A percentile compares a stretch with the other conserved stretches of the same genome.
Evolutionary conservation across 2,113 vertebrate genomes (phyloP).

Genomic region (Siniperca knerii): DNA sequence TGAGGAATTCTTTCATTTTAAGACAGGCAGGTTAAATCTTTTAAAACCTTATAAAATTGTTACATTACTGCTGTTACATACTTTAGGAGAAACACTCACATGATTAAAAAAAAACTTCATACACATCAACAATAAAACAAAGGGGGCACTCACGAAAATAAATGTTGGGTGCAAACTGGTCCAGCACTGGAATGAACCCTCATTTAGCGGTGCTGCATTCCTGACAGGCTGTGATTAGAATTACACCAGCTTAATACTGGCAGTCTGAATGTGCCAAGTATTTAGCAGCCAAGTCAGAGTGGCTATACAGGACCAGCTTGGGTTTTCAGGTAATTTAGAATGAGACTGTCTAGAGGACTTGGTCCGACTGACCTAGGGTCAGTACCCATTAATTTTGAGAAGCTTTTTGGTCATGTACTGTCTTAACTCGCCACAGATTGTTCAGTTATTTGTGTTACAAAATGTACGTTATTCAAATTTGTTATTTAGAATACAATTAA

Average conservation of each 20-base stretch:
- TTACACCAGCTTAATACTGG: background rate
- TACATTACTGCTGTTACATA: background rate
- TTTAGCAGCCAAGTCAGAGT: background rate
- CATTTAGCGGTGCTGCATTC: constrained; percentile 5
- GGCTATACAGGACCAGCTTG: background rate
- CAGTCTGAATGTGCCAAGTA: background rate
- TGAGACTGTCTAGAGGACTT: background rate
- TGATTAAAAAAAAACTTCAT: background rate
- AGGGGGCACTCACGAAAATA: background rate
- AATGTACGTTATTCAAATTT: background rate
- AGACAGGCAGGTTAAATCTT: background rate
- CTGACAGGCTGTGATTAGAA: constrained; percentile 2
- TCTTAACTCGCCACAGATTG: background rate
- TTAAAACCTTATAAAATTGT: background rate
- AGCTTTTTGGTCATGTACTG: background rate
- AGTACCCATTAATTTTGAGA: background rate
- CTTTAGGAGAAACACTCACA: constrained; percentile 11
- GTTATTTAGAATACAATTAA: background rate
- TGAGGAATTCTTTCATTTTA: constrained; percentile 6
- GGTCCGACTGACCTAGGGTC: background rate
- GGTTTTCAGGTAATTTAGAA: background rate
- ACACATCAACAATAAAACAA: background rate
- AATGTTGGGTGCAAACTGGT: background rate
- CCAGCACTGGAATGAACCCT: constrained; percentile 3
- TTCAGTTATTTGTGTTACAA: background rate